These are phyloP conservation scores for Ciconia boyciana DNA, from an alignment of 2,113 vertebrate species.

Conservation along the genomic window DNA sequence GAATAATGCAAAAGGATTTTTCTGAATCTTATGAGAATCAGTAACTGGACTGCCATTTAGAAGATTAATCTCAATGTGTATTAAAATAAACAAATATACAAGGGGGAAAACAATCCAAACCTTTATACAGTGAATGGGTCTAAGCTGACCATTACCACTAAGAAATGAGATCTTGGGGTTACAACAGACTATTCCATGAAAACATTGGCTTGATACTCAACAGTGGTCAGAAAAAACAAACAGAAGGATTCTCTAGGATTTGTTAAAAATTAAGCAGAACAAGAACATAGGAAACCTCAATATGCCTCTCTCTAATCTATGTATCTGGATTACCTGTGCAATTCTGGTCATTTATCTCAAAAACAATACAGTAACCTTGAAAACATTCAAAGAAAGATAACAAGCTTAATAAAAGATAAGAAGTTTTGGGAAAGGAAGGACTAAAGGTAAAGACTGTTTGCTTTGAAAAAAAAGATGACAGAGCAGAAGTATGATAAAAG, in stretches of 20 bases:
- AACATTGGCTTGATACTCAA: neutral
- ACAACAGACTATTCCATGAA: neutral
- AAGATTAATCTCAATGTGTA: neutral
- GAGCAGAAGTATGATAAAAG: neutral
- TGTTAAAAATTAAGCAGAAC: neutral
- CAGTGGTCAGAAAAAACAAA: neutral
- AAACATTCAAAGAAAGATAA: neutral
- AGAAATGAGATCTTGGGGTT: neutral
- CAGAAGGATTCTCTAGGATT: neutral
- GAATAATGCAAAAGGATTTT: neutral
- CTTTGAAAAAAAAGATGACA: neutral
- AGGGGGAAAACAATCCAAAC: neutral
- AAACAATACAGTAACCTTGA: neutral
- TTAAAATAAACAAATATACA: neutral
- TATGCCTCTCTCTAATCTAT: neutral
- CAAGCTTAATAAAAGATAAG: neutral
- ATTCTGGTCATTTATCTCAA: neutral
- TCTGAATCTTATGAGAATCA: neutral
- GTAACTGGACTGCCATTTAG: neutral
- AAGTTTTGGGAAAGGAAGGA: neutral
- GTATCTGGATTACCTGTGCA: neutral
- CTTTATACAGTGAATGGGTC: neutral
- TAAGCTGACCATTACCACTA: neutral
- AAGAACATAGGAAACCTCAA: neutral
- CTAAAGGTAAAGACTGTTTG: neutral